Evolutionary conservation across 2,113 vertebrate species (phyloP).

Genomic region (Tachycineta bicolor): DNA sequence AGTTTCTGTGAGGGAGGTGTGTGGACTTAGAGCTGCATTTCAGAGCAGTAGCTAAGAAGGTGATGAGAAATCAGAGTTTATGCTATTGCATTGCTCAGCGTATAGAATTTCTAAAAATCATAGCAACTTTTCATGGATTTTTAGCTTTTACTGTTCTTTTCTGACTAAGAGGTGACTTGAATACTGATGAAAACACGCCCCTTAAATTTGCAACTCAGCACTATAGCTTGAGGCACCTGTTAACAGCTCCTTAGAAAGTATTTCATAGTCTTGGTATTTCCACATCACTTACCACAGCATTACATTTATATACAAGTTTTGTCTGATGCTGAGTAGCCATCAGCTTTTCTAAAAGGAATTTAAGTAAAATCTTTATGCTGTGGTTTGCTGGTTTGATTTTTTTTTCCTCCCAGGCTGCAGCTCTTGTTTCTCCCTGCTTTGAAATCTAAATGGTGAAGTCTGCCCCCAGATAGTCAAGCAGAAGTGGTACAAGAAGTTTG

Average conservation of each 20-base stretch:
- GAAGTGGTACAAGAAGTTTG: not conserved
- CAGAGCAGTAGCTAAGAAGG: not conserved
- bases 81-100: not conserved
- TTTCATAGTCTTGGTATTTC: conserved; percentile 23
- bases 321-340: not conserved
- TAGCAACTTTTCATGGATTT: not conserved
- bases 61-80: not conserved
- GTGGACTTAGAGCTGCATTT: not conserved
- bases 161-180: not conserved
- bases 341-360: not conserved
- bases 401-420: not conserved
- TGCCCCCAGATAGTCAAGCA: not conserved
- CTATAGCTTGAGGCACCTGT: conserved; percentile 11
- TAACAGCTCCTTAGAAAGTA: conserved; percentile 40
- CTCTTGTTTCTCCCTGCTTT: not conserved
- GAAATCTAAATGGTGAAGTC: not conserved
- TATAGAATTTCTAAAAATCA: not conserved
- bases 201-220: conserved; percentile 26
- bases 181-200: conserved; percentile 6
- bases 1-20: not conserved
- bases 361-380: not conserved
- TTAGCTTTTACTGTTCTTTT: not conserved
- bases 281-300: conserved; percentile 11
- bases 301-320: not conserved
- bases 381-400: not conserved